A percentile compares a stretch with the other conserved stretches of the same genome.
Conservation (phyloP, 2,888 invertebrate species). For the Ectemnius continuus region DNA sequence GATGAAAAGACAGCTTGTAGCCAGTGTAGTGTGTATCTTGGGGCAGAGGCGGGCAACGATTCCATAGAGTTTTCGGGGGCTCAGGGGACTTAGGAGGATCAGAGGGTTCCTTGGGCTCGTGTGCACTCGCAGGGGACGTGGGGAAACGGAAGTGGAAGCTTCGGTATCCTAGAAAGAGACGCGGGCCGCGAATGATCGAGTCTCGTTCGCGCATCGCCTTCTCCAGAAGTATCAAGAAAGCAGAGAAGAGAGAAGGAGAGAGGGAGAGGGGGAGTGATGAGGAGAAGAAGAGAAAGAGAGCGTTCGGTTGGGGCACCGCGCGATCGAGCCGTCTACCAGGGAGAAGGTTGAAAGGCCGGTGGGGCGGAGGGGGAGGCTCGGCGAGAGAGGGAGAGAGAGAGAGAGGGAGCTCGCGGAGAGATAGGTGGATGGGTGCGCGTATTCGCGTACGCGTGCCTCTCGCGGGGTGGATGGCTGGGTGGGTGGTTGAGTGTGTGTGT, state of each 20-base stretch:
- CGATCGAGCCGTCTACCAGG: conserved; percentile 4
- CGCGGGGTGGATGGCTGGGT: background rate
- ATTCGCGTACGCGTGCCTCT: conserved; percentile 8
- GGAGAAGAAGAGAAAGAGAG: background rate
- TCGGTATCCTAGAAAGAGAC: background rate
- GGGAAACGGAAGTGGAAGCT: background rate
- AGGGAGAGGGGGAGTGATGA: too few relatives aligned
- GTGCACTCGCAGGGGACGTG: background rate
- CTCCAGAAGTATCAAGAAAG: conserved; percentile 12
- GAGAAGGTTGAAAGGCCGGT: background rate
- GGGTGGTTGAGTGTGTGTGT: too few relatives aligned
- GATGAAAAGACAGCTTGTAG: too few relatives aligned
- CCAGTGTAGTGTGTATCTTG: too few relatives aligned
- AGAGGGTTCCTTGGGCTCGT: too few relatives aligned
- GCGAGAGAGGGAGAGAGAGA: background rate
- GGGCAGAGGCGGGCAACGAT: too few relatives aligned
- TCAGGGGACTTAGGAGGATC: too few relatives aligned
- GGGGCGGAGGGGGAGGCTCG: conserved; percentile 12
- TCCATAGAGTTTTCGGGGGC: conserved; percentile 12
- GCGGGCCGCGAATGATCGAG: conserved; percentile 19
- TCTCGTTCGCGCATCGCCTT: conserved; percentile 9
- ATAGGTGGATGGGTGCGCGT: conserved; percentile 18
- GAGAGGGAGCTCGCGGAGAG: conserved; percentile 16
- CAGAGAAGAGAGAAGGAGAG: conserved; percentile 5
- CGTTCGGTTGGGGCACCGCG: background rate